Evolutionary conservation across 2,888 invertebrate species (phyloP), one percentile per base, ranked within the genome.

Genomic region (Drosophila basisetae): DNA sequence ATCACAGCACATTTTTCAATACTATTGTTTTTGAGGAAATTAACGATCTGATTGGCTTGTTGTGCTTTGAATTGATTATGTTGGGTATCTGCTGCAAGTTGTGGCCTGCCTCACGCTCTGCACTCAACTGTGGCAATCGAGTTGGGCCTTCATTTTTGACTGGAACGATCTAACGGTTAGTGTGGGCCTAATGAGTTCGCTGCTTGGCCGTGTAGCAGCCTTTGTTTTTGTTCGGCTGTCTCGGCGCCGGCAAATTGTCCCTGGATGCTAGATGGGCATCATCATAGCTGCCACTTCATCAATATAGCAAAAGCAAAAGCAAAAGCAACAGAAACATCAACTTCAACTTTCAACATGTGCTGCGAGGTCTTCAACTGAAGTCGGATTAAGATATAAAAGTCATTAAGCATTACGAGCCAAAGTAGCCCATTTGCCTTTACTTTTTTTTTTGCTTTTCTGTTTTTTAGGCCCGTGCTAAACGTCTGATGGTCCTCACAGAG

Each of bases 201-300:
- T 65, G 35, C 25, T 81, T 13, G 30, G 56, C 22, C 72, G 64
- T 61, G n/a, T 69, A 2, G 79, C 65, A 11, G 80, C 68, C 7
- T 61, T 76, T 22, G 22, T 22, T 13, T 30, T 82, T 85, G 31
- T 56, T 85, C 0, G 43, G 70, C 2, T 55, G 50, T 18, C 60
- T 86, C 31, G 80, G 75, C 1, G 69, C 61, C 16, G 80, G 84
- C 35, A 73, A 80, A 53, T 87, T 79, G 74, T 84, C 80, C 10
- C n/a, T 78, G 22, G 74, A 75, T 56, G 49, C 54, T 22, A 22
- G 16, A 43, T 58, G 54, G 22, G n/a, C 31, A 25, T 25, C 22
- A 25, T n/a, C 2, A 6, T 50, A 49, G 55, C 53, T 35, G 43
- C 13, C 56, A 43, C 25, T 58, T 60, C 61, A 33, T 55, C 47